Conservation (phyloP, 2,888 invertebrate genomes). For the Pegoplata infirma region DNA sequence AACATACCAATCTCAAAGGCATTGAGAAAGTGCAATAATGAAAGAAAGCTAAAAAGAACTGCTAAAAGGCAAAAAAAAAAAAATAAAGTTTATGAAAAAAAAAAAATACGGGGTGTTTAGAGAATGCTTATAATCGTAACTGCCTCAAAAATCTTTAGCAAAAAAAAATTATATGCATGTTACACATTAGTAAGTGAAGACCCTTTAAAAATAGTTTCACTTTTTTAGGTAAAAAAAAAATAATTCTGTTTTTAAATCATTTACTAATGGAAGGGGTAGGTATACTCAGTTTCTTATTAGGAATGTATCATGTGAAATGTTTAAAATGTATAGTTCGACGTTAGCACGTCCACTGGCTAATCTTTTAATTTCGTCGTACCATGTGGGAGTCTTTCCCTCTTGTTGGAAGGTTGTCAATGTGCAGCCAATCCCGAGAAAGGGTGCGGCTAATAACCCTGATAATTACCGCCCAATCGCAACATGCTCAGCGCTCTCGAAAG, state of each 20-base stretch:
- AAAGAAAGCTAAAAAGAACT: conserved; percentile 30
- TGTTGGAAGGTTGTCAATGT: no score
- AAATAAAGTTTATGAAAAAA: no score
- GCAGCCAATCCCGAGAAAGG: no score
- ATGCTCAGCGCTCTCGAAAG: no score
- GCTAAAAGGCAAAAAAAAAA: conserved; percentile 36
- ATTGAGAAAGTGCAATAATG: conserved; percentile 59
- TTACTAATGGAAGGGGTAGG: not conserved
- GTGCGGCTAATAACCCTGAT: no score
- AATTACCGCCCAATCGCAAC: no score
- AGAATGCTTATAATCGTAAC: not conserved
- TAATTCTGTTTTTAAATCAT: not conserved
- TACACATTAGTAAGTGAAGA: conserved; percentile 24
- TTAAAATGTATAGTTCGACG: no score
- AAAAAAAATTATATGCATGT: conserved; percentile 28
- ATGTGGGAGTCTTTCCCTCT: no score
- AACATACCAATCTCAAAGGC: conserved; percentile 56
- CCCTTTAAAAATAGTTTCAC: conserved; percentile 51
- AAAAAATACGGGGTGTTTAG: not conserved
- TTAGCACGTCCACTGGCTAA: no score
- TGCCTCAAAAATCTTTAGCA: conserved; percentile 18
- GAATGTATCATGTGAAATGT: no score
- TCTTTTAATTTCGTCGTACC: no score
- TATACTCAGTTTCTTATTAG: not conserved
- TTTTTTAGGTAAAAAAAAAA: conserved; percentile 23